These are phyloP conservation scores for Adoxophyes honmai DNA, from an alignment of 1,140 invertebrate species.

Conservation along the genomic window DNA sequence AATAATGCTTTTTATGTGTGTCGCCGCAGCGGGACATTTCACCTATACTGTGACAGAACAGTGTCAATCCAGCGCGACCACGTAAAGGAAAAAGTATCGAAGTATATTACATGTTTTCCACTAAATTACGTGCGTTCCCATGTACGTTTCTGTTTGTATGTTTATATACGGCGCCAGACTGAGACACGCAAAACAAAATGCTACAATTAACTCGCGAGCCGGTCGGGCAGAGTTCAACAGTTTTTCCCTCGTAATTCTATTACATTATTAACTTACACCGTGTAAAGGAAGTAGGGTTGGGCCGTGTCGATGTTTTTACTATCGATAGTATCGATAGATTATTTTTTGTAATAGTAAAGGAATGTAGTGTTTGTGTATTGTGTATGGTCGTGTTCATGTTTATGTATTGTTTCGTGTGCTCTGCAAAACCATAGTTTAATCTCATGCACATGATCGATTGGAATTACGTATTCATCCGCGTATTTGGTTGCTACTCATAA, in stretches of 20 bases:
- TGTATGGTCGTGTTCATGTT: no score
- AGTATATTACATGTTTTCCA: neutral
- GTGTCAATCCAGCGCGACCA: neutral
- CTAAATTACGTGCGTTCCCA: no score
- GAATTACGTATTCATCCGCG: no score
- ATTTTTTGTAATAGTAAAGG: no score
- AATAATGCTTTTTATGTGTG: no score
- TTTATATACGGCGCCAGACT: slow-evolving; percentile 18
- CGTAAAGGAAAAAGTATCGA: neutral
- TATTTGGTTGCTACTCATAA: no score
- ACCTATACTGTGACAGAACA: no score
- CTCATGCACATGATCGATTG: no score
- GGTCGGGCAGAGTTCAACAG: slow-evolving; percentile 65
- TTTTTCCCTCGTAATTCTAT: slow-evolving; percentile 76
- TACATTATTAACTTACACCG: slow-evolving; percentile 76
- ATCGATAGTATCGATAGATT: slow-evolving; percentile 29
- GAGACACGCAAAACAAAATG: slow-evolving; percentile 56
- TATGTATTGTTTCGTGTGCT: no score
- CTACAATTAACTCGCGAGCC: slow-evolving; percentile 67
- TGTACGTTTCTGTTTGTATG: neutral
- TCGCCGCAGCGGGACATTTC: no score
- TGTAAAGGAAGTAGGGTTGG: slow-evolving; percentile 56
- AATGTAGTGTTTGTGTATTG: no score
- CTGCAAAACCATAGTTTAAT: no score
- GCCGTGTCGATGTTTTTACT: neutral